Conservation (phyloP, 2,888 invertebrate genomes). For the Luperina nickerlii region DNA sequence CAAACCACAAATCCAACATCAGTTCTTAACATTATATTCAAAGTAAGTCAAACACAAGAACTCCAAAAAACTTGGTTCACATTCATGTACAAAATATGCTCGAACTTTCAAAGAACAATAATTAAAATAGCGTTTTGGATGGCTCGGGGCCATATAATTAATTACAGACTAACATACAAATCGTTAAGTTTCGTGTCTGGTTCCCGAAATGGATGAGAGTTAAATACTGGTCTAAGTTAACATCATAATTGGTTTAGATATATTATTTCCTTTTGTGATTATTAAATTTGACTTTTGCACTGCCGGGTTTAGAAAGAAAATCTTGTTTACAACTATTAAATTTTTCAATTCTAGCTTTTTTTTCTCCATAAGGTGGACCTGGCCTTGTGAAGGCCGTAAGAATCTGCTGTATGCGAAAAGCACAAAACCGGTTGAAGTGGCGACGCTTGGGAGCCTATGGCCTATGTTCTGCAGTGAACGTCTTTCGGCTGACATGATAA, state of each 20-base stretch:
- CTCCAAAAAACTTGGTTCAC: constrained; percentile 20
- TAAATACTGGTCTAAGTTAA: constrained; percentile 61
- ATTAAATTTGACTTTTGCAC: constrained; percentile 32
- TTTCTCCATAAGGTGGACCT: too few species aligned
- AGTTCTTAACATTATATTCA: constrained; percentile 10
- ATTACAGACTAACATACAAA: constrained; percentile 70
- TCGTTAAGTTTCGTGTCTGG: constrained; percentile 61
- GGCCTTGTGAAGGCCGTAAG: too few species aligned
- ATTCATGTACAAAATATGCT: constrained; percentile 52
- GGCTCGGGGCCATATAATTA: constrained; percentile 71
- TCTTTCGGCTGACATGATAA: too few species aligned
- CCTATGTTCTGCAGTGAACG: too few species aligned
- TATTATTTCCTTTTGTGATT: constrained; percentile 28
- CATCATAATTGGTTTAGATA: constrained; percentile 49
- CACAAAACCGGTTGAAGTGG: too few species aligned
- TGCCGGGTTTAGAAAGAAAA: constrained; percentile 19
- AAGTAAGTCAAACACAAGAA: constrained; percentile 38
- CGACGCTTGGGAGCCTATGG: too few species aligned
- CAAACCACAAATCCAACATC: constrained; percentile 9
- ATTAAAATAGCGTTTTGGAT: constrained; percentile 73
- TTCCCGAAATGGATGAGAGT: constrained; percentile 58
- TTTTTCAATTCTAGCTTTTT: neutral
- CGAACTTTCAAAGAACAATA: constrained; percentile 64
- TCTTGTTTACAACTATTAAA: neutral
- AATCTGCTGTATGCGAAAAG: too few species aligned